These are phyloP conservation scores for Poliocrania exsul DNA, from an alignment of 2,797 vertebrate genomes.

Conservation along the genomic window DNA sequence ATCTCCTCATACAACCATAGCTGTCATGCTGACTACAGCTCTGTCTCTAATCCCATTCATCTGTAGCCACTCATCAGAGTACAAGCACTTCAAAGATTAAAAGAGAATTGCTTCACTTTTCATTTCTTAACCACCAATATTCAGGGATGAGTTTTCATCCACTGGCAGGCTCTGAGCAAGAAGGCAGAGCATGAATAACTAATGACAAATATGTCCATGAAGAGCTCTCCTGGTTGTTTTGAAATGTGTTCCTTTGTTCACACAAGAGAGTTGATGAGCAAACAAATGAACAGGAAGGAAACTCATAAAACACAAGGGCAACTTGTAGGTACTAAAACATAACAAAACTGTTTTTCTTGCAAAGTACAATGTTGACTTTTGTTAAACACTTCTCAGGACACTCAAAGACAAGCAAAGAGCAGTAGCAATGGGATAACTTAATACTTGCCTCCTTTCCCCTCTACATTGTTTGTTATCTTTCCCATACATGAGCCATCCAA, in stretches of 20 bases:
- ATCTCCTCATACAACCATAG: not conserved
- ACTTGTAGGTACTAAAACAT: not conserved
- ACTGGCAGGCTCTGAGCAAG: not conserved
- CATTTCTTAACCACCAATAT: constrained; percentile 20
- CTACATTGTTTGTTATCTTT: not conserved
- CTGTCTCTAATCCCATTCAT: not conserved
- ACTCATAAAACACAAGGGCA: not conserved
- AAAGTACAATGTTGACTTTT: not conserved
- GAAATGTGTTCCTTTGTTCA: constrained; percentile 8
- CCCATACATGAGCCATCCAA: not conserved
- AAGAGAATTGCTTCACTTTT: constrained; percentile 18
- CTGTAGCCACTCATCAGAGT: constrained; percentile 1
- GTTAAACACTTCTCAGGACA: not conserved
- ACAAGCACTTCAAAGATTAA: constrained; percentile 41
- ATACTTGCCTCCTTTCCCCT: not conserved
- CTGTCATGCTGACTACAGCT: not conserved
- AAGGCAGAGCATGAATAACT: constrained; percentile 30
- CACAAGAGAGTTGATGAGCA: not conserved
- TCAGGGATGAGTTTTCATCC: constrained; percentile 12
- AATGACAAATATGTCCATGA: constrained; percentile 1
- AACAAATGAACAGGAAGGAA: constrained; percentile 9
- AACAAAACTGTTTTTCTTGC: not conserved
- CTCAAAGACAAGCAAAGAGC: not conserved
- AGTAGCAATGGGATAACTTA: not conserved
- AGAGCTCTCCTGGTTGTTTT: not conserved